Evolutionary conservation across 2,797 vertebrate species (phyloP).

Genomic region (Sarcophilus harrisii): DNA sequence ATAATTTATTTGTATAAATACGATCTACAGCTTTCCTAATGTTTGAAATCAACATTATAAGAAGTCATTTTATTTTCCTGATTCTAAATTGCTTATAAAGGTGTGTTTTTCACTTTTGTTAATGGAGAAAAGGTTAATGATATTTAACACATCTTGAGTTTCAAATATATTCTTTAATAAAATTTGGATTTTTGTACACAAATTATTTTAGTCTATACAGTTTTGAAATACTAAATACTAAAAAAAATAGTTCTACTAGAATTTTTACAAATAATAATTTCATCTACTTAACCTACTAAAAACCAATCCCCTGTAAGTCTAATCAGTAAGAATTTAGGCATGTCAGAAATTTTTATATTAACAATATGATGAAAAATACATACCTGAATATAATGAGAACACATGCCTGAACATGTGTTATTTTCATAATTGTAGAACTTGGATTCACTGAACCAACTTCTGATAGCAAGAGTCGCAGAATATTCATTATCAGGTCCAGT

Average conservation of each 20-base stretch:
- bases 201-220: background rate
- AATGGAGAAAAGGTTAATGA: background rate
- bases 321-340: conserved; percentile 34
- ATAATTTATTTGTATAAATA: conserved; percentile 12
- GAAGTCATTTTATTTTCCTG: conserved; percentile 39
- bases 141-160: conserved; percentile 41
- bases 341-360: conserved; percentile 33
- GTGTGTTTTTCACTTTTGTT: conserved; percentile 29
- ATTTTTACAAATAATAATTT: conserved; percentile 35
- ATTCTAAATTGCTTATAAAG: conserved; percentile 37
- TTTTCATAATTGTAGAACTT: conserved; percentile 66
- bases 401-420: conserved; percentile 56
- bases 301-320: conserved; percentile 20
- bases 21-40: conserved; percentile 21
- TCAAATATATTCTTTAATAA: conserved; percentile 32
- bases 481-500: conserved; percentile 71
- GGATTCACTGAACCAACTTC: conserved; percentile 81
- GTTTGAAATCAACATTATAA: conserved; percentile 14
- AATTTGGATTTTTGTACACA: background rate
- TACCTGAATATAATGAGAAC: conserved; percentile 87
- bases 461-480: conserved; percentile 64
- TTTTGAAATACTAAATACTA: background rate
- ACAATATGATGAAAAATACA: conserved; percentile 50
- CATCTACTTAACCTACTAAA: conserved; percentile 32
- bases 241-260: conserved; percentile 32